Evolutionary conservation across 2,113 vertebrate genomes (phyloP).

Genomic region (Cebidichthys violaceus): DNA sequence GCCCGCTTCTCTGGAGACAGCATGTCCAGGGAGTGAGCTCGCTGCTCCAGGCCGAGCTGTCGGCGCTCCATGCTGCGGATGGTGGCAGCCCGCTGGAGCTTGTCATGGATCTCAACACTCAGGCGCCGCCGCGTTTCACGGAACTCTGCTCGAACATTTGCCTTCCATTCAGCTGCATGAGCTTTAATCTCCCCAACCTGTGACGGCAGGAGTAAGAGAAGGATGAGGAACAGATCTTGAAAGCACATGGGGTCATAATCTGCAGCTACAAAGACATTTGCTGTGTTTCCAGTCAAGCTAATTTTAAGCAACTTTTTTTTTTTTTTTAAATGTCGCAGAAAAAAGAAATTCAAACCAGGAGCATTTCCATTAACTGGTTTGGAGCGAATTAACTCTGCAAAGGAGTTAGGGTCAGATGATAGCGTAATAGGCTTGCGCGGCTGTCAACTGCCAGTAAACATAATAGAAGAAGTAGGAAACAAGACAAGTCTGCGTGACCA

Average conservation of each 20-base stretch:
- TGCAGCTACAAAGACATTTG: background rate
- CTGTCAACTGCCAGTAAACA: too few species aligned
- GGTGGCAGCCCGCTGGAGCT: conserved; percentile 95
- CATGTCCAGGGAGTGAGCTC: conserved; percentile 97
- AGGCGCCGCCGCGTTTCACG: conserved; percentile 93
- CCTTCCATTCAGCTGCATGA: conserved; percentile 97
- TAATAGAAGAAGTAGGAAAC: too few species aligned
- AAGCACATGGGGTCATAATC: background rate
- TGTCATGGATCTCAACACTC: conserved; percentile 97
- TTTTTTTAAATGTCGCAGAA: background rate
- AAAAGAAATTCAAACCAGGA: background rate
- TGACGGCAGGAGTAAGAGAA: background rate
- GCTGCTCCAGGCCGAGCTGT: conserved; percentile 94
- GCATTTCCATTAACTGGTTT: background rate
- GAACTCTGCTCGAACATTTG: conserved; percentile 95
- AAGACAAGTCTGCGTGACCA: too few species aligned
- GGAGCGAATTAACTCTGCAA: background rate
- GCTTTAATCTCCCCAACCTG: conserved; percentile 98
- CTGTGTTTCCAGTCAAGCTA: background rate
- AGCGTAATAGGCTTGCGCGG: too few species aligned
- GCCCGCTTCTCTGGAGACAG: conserved; percentile 96
- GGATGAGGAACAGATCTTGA: background rate
- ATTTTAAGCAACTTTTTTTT: background rate
- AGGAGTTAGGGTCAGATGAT: too few species aligned
- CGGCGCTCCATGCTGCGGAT: conserved; percentile 98